These are phyloP conservation scores for Centroberyx gerrardi DNA, from an alignment of 2,797 vertebrate genomes.

Conservation along the genomic window DNA sequence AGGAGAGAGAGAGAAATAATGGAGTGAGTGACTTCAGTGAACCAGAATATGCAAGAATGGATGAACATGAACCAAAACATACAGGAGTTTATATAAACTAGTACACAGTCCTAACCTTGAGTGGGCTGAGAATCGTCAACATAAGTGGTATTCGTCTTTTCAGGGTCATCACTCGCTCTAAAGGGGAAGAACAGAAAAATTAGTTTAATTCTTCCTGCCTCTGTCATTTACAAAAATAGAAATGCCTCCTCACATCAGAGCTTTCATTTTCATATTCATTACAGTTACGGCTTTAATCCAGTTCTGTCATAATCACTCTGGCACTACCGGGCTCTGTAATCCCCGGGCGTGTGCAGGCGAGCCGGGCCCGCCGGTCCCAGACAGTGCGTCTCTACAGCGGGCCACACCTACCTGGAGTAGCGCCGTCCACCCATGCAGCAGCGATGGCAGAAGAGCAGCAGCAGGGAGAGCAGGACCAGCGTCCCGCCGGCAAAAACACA, in stretches of 20 bases:
- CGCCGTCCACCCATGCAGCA: slow-evolving; percentile 91
- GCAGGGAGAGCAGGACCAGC: slow-evolving; percentile 91
- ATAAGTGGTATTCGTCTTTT: slow-evolving; percentile 96
- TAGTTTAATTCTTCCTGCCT: slow-evolving; percentile 10
- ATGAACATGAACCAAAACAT: background rate
- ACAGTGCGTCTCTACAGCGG: background rate
- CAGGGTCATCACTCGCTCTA: slow-evolving; percentile 95
- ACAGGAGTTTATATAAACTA: background rate
- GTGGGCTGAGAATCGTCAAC: slow-evolving; percentile 92
- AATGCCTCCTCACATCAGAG: slow-evolving; percentile 10
- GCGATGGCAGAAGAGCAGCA: slow-evolving; percentile 92
- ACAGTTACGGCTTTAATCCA: slow-evolving; percentile 19
- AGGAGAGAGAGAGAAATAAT: slow-evolving; percentile 30
- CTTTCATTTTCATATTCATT: slow-evolving; percentile 16
- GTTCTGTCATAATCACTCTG: background rate
- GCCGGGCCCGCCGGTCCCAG: background rate
- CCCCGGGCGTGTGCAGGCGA: slow-evolving; percentile 1
- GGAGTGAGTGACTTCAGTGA: slow-evolving; percentile 2
- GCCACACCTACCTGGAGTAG: slow-evolving; percentile 89
- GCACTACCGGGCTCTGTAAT: slow-evolving; percentile 16
- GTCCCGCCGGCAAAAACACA: slow-evolving; percentile 93
- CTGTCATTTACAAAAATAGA: slow-evolving; percentile 8
- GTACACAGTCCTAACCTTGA: slow-evolving; percentile 87
- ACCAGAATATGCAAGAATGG: background rate
- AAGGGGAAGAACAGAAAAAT: slow-evolving; percentile 14